phyloP scores from a whole-genome alignment of 2,888 invertebrate species.

The Meiosimyza decipiens region DNA sequence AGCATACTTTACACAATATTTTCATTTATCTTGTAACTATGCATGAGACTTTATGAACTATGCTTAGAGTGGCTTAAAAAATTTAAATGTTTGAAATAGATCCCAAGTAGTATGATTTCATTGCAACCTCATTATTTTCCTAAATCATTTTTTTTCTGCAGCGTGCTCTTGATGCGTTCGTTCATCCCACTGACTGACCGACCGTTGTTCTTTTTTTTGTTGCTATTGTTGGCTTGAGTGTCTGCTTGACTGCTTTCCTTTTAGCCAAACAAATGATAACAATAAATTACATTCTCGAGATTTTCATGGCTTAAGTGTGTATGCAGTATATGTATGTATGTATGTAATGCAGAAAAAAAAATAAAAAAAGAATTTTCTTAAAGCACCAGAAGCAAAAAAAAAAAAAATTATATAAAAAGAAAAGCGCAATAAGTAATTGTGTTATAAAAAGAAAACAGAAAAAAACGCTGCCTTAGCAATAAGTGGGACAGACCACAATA shows the following conservation, averaged over 20 bases:
- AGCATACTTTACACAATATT: too few species aligned
- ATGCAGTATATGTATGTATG: constrained; percentile 40
- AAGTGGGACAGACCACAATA: neutral
- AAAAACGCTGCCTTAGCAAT: neutral
- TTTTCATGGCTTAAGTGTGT: constrained; percentile 46
- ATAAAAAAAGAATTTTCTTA: neutral
- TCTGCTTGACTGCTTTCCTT: constrained; percentile 46
- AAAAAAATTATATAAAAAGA: neutral
- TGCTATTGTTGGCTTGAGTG: constrained; percentile 21
- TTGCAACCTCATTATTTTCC: too few species aligned
- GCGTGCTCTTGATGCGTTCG: neutral
- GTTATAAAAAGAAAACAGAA: neutral
- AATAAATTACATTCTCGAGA: constrained; percentile 64
- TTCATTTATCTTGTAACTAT: too few species aligned
- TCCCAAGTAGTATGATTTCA: too few species aligned
- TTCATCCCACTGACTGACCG: neutral
- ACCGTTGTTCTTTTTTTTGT: constrained; percentile 10
- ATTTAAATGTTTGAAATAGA: too few species aligned
- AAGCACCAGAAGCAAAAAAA: too few species aligned
- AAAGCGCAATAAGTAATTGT: neutral
- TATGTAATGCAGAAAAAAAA: neutral
- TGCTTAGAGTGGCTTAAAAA: too few species aligned
- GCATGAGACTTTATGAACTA: too few species aligned
- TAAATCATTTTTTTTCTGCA: constrained; percentile 7
- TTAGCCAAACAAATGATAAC: constrained; percentile 64